Percentiles rank a stretch among this genome's conserved stretches.
These are phyloP conservation scores for Pristionchus maxplancki DNA, from an alignment of 2,888 invertebrate genomes.

Conservation along the genomic window DNA sequence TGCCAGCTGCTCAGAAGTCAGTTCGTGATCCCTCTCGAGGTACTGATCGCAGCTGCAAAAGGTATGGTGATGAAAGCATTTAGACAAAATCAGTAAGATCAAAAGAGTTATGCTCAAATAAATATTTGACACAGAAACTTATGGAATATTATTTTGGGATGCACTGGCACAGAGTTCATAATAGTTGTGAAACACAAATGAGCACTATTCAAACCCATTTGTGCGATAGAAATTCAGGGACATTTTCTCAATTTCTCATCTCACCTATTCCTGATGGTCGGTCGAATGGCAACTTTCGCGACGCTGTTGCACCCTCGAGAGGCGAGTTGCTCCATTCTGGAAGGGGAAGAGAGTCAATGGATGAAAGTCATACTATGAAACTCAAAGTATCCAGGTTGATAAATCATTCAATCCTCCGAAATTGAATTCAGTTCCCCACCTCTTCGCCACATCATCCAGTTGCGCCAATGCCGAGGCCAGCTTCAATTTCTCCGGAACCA, in stretches of 20 bases:
- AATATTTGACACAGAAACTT: no score
- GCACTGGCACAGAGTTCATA: slow-evolving; percentile 80
- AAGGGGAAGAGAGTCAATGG: not conserved
- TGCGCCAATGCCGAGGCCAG: slow-evolving; percentile 67
- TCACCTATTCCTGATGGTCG: slow-evolving; percentile 43
- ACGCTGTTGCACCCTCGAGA: slow-evolving; percentile 75
- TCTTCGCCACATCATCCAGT: slow-evolving; percentile 72
- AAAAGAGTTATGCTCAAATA: no score
- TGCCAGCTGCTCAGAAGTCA: slow-evolving; percentile 87
- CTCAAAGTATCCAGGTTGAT: not conserved
- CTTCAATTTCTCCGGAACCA: slow-evolving; percentile 83
- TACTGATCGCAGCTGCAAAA: slow-evolving; percentile 89
- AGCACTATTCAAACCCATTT: not conserved
- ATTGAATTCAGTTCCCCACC: not conserved
- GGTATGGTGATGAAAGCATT: not conserved
- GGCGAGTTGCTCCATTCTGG: slow-evolving; percentile 82
- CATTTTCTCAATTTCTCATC: not conserved
- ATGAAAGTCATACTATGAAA: not conserved
- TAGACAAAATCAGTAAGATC: no score
- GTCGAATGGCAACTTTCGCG: slow-evolving; percentile 45
- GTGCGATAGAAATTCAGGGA: not conserved
- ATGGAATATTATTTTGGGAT: no score
- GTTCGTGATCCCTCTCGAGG: slow-evolving; percentile 85
- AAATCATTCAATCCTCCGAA: not conserved
- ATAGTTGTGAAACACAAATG: not conserved